Conservation (phyloP, 2,113 vertebrate species). For the Dasyornis broadbenti region DNA sequence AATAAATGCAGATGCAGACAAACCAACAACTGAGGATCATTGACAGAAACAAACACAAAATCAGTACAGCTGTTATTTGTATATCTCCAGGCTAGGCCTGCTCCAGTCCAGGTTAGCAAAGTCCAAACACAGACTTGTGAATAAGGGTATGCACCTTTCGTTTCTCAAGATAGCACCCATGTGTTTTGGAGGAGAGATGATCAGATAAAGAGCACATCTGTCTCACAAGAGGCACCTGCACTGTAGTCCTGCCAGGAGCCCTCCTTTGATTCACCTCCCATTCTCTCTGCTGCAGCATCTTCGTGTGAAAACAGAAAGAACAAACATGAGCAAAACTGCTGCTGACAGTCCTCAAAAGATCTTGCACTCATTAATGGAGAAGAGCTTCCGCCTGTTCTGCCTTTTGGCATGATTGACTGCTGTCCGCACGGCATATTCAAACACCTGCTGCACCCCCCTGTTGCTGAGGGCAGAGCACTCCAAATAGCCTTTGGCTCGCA, state of each 20-base stretch:
- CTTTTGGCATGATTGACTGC: slow-evolving; percentile 83
- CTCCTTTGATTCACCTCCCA: neutral
- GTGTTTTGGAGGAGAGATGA: neutral
- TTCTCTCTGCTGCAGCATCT: neutral
- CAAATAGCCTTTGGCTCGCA: slow-evolving; percentile 90
- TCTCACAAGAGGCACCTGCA: neutral
- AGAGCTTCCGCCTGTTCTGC: slow-evolving; percentile 78
- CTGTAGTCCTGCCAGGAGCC: neutral
- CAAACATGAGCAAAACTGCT: fast-evolving
- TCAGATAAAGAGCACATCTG: neutral
- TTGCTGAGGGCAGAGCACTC: slow-evolving; percentile 93
- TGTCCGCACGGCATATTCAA: slow-evolving; percentile 88
- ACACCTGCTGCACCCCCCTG: slow-evolving; percentile 93
- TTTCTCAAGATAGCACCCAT: neutral
- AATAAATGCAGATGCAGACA: slow-evolving; percentile 9
- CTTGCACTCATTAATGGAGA: slow-evolving; percentile 86
- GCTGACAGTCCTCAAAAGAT: slow-evolving; percentile 71
- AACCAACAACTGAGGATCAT: neutral
- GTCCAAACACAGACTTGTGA: neutral
- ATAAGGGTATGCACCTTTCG: neutral
- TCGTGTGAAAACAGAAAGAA: neutral
- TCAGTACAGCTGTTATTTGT: neutral
- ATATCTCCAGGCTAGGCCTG: neutral
- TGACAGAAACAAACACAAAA: neutral
- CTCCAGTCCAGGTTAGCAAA: neutral